Conservation (phyloP, 1,140 invertebrate genomes). For the Pseudomyrmex dendroicus region DNA sequence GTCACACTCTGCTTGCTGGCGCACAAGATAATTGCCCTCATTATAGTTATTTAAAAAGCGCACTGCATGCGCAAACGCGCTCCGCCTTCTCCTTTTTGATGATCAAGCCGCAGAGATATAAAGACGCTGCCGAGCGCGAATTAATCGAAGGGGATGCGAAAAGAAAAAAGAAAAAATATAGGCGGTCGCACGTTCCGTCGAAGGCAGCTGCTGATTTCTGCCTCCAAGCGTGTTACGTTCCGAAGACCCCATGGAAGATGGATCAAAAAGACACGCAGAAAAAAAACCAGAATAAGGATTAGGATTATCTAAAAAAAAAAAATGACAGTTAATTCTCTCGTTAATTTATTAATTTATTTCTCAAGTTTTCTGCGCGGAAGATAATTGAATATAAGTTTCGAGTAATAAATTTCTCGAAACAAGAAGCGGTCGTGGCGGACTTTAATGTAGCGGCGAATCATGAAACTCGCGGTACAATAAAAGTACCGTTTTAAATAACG, state of each 20-base stretch:
- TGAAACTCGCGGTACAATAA: constrained; percentile 51
- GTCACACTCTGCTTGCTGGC: constrained; percentile 84
- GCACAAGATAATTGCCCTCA: constrained; percentile 84
- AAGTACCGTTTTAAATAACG: constrained; percentile 65
- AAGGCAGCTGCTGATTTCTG: constrained; percentile 56
- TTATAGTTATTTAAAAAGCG: constrained; percentile 84
- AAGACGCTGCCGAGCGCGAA: constrained; percentile 65
- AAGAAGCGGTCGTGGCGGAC: constrained; percentile 49
- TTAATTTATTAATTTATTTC: neutral
- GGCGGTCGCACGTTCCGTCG: constrained; percentile 43
- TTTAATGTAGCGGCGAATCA: constrained; percentile 62
- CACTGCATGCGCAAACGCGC: constrained; percentile 58
- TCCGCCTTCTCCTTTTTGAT: constrained; percentile 55
- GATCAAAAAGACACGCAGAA: constrained; percentile 17
- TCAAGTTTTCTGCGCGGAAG: neutral
- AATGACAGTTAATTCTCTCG: no score
- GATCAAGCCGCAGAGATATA: constrained; percentile 67
- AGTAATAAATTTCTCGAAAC: neutral
- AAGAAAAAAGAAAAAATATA: constrained; percentile 13
- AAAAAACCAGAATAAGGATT: constrained; percentile 6
- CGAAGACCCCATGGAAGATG: neutral
- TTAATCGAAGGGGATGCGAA: constrained; percentile 58
- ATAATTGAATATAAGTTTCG: neutral
- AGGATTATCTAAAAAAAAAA: no score
- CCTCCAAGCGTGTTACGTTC: constrained; percentile 10